Base-by-base conservation (phyloP, 2,113 vertebrate genomes). In the Andinoacara biseriatus region DNA sequence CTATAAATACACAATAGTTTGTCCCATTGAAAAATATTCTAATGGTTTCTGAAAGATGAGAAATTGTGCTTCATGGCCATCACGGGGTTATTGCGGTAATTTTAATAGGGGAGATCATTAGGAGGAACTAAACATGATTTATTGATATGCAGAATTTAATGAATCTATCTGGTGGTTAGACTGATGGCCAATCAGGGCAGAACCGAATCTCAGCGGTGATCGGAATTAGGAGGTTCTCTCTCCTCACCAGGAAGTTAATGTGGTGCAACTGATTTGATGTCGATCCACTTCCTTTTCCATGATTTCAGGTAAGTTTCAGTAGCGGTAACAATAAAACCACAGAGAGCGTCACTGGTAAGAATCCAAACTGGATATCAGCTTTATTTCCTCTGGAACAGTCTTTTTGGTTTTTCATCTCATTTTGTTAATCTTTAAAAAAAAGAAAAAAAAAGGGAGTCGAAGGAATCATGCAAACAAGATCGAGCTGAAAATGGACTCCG, bases 401-500 rank as follows among this genome's bases (percentile, higher is more conserved):
- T 89, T 69, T 91, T 87, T 87, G 77, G 60, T 90, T 89, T 83
- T 49, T 65, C 43, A 84, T 76, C 67, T 90, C 81, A 77, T 83
- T 86, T 88, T 80, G 59, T 79, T 74, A 65, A 88, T 90, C 58
- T 38, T 89, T 88, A 79, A 78, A 89, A 91, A 92, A 93, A 90
- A 89, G 24, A 72, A 26, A 17, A 72, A 43, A 24, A 5, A 54
- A 52, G 33, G 24, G 63, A 9, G 52, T 69, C 65, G 40, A 74
- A 77, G 82, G 86, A 87, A 91, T 93, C 94, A 95, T 95, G 95
- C 94, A 95, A 92, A 95, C 89, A 86, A 86, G 87, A 82, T 58
- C 1, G 46, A 89, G 80, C 86, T 76, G 57, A 80, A 69, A 86
- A 81, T 49, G 56, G 76, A 74, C 79, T 82, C 52, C 26, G 3